These are phyloP conservation scores for sheep (Ovis aries) DNA, from an alignment of 2,113 vertebrate genomes.

Conservation along the genomic window DNA sequence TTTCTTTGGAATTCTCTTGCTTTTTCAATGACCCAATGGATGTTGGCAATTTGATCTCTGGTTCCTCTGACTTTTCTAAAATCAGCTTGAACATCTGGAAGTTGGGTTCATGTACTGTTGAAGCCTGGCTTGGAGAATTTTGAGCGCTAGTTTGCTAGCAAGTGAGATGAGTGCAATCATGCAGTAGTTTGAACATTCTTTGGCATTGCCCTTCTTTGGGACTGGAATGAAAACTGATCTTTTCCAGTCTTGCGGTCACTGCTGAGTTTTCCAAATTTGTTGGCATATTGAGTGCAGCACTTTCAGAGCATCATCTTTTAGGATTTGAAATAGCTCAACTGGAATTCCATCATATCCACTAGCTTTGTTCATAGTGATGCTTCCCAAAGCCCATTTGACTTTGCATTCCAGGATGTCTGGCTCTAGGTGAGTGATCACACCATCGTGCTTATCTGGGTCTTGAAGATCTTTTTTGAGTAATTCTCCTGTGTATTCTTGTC, in stretches of 20 bases:
- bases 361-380: not conserved
- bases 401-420: not conserved
- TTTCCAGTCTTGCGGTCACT: not conserved
- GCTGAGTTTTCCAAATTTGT: not conserved
- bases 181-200: not conserved
- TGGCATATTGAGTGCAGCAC: not conserved
- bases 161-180: not conserved
- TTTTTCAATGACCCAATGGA: accelerated
- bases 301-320: not conserved
- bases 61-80: not conserved
- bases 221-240: not conserved
- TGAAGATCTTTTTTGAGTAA: not conserved
- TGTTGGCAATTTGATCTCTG: not conserved
- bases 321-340: not conserved
- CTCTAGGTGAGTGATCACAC: not conserved
- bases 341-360: not conserved
- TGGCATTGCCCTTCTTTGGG: not conserved
- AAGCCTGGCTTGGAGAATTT: not conserved
- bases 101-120: not conserved
- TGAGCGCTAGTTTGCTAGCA: not conserved
- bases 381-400: not conserved
- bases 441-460: not conserved
- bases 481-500: not conserved
- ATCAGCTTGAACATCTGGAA: not conserved
- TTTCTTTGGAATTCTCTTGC: not conserved